phyloP scores from a whole-genome alignment of 35 echinoderm and acorn worm species.

The Lytechinus pictus region DNA sequence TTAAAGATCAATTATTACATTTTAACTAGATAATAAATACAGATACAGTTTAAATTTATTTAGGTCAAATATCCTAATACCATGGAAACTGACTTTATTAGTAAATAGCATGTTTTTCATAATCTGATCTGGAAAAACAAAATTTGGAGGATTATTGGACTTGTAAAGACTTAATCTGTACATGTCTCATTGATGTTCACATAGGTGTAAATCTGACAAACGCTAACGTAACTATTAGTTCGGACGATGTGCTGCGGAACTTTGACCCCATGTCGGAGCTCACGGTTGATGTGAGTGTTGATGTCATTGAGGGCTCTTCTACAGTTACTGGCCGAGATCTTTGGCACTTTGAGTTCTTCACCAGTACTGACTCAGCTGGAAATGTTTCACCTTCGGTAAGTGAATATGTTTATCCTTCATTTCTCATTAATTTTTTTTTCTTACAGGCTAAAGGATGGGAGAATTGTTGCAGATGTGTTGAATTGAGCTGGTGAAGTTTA shows the following conservation, averaged over 20 bases:
- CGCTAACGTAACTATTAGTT: not conserved
- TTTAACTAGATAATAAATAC: too few relatives aligned
- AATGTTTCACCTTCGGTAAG: not conserved
- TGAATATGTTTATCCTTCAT: not conserved
- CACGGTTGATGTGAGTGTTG: slow-evolving; percentile 51
- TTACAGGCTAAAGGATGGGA: not conserved
- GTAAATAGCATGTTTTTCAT: too few relatives aligned
- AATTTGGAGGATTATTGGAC: too few relatives aligned
- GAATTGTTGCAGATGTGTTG: not conserved
- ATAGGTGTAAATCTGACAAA: slow-evolving; percentile 47
- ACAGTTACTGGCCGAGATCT: slow-evolving; percentile 67
- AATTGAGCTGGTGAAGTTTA: not conserved
- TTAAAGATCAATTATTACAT: too few relatives aligned
- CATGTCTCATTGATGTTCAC: not conserved
- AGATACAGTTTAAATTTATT: too few relatives aligned
- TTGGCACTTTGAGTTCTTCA: slow-evolving; percentile 70
- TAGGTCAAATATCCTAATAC: too few relatives aligned
- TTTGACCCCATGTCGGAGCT: slow-evolving; percentile 48
- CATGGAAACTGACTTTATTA: too few relatives aligned
- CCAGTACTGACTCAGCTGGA: slow-evolving; percentile 39
- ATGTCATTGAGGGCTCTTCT: slow-evolving; percentile 22
- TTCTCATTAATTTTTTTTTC: too few relatives aligned
- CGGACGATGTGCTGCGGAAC: slow-evolving; percentile 29
- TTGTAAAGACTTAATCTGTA: too few relatives aligned
- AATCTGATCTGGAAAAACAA: too few relatives aligned